A percentile compares a stretch with the other conserved stretches of the same genome.
These are phyloP conservation scores for Smutsia temminckii DNA, from an alignment of 2,797 vertebrate species.

Conservation along the genomic window DNA sequence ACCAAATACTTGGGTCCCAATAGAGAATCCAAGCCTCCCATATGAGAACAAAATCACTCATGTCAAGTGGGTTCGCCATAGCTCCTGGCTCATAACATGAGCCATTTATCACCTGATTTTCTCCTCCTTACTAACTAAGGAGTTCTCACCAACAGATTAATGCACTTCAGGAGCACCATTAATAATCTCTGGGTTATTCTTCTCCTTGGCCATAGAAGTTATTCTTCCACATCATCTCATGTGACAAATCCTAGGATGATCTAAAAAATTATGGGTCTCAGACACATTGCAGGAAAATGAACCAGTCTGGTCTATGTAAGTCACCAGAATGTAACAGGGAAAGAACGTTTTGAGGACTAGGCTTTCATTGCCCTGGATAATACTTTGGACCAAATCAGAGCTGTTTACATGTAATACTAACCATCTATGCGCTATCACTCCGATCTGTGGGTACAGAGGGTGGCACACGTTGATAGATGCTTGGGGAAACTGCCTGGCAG, in stretches of 20 bases:
- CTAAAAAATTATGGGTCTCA: neutral
- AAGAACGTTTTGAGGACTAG: neutral
- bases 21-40: neutral
- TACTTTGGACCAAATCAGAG: too few species aligned
- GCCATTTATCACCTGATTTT: neutral
- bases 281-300: conserved; percentile 35
- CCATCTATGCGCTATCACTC: neutral
- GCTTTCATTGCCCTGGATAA: neutral
- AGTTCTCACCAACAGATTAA: neutral
- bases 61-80: neutral
- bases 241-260: neutral
- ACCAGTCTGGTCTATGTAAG: neutral
- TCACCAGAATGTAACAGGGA: neutral
- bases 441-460: neutral
- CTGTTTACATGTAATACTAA: neutral
- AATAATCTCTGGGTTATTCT: neutral
- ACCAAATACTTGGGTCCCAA: neutral
- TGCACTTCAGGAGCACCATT: neutral
- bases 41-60: neutral
- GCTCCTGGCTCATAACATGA: neutral
- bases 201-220: neutral
- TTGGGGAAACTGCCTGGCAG: neutral
- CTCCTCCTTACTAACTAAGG: neutral
- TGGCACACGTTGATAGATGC: neutral
- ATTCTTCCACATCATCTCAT: too few species aligned